phyloP scores from a whole-genome alignment of 2,888 invertebrate species.

The Nemotelus pantherinus region DNA sequence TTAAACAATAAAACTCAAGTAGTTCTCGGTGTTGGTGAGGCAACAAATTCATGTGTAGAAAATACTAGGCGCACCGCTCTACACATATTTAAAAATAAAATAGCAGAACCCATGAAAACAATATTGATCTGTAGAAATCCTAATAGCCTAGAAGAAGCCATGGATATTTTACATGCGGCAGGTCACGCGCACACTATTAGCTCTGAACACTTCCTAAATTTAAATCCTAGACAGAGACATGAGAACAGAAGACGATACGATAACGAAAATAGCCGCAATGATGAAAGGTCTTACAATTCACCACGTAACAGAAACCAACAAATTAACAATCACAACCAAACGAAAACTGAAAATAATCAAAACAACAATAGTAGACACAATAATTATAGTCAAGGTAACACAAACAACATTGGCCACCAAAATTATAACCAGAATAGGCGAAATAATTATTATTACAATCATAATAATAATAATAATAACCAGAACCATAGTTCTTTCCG shows the following conservation, averaged over 20 bases:
- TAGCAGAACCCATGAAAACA: not conserved
- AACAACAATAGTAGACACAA: conserved; percentile 44
- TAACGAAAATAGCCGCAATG: too few relatives aligned
- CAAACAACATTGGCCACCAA: not conserved
- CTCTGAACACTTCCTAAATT: not conserved
- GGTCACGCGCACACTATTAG: too few relatives aligned
- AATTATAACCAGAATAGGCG: conserved; percentile 3
- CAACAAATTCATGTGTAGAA: not conserved
- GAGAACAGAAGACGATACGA: not conserved
- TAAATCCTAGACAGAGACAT: not conserved
- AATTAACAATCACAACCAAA: too few relatives aligned
- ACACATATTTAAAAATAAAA: conserved; percentile 1
- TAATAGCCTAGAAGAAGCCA: too few relatives aligned
- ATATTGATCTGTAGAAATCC: too few relatives aligned
- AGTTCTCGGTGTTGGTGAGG: not conserved
- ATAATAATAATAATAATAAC: not conserved
- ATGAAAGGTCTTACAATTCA: too few relatives aligned
- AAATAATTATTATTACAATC: not conserved
- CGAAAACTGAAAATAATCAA: not conserved
- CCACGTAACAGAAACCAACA: too few relatives aligned
- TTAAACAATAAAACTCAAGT: conserved; percentile 8
- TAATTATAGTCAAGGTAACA: conserved; percentile 24
- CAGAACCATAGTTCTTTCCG: not conserved
- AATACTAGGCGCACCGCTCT: not conserved
- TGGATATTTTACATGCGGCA: not conserved